Conservation (phyloP, 1,140 invertebrate genomes). For the Elymnias hypermnestra region DNA sequence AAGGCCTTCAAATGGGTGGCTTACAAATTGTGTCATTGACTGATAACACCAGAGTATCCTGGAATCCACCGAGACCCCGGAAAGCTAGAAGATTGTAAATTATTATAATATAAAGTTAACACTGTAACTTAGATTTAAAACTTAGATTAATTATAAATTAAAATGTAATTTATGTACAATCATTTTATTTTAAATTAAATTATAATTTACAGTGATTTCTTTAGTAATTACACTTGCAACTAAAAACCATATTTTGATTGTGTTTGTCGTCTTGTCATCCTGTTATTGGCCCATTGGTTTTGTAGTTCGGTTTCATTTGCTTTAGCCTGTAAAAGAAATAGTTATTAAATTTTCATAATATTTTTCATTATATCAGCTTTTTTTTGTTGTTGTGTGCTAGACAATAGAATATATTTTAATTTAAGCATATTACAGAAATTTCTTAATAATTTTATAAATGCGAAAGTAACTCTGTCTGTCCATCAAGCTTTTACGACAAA, state of each 20-base stretch:
- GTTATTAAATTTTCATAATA: not conserved
- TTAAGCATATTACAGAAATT: too few species aligned
- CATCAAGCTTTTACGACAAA: too few species aligned
- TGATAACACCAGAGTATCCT: constrained; percentile 89
- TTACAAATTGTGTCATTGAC: constrained; percentile 93
- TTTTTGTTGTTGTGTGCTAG: too few species aligned
- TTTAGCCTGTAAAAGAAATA: constrained; percentile 83
- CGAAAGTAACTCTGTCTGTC: too few species aligned
- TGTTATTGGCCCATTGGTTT: constrained; percentile 94
- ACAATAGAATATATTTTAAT: too few species aligned
- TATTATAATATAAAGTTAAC: constrained; percentile 14
- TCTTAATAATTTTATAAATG: too few species aligned
- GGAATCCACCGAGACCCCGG: constrained; percentile 84
- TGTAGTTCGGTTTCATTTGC: constrained; percentile 95
- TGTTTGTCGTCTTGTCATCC: constrained; percentile 88
- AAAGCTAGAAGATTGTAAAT: constrained; percentile 84
- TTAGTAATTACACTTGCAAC: constrained; percentile 1
- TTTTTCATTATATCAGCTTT: too few species aligned
- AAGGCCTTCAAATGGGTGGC: constrained; percentile 93
- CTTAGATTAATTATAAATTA: constrained; percentile 19
- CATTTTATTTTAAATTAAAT: constrained; percentile 17
- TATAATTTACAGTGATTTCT: constrained; percentile 6
- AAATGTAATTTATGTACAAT: constrained; percentile 1
- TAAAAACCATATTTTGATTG: constrained; percentile 93
- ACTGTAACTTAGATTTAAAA: constrained; percentile 16